A percentile compares a stretch with the other conserved stretches of the same genome.
These are phyloP conservation scores for Xanthorhoe spadicearia DNA, from an alignment of 2,888 invertebrate genomes.

Conservation along the genomic window DNA sequence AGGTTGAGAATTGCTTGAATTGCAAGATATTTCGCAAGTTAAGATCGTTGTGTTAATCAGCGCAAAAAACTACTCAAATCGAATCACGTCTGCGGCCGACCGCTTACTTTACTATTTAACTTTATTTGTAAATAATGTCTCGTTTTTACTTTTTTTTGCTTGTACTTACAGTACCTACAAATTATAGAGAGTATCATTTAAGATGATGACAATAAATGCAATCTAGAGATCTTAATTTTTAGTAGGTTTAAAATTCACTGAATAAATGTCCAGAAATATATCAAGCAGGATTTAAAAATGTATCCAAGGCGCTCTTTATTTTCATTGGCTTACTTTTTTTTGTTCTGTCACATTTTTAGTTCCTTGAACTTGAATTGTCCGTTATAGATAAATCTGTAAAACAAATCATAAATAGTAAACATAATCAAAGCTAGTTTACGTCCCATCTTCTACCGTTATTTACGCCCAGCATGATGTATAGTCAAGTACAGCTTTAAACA, in stretches of 20 bases:
- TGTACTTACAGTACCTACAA: not conserved
- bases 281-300: too few species aligned
- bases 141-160: not conserved
- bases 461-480: conserved; percentile 11
- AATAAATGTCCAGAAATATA: too few species aligned
- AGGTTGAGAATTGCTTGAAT: conserved; percentile 19
- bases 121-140: conserved; percentile 16
- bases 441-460: conserved; percentile 20
- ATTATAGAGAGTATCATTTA: too few species aligned
- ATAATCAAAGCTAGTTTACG: conserved; percentile 5
- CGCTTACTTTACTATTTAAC: conserved; percentile 34
- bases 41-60: conserved; percentile 38
- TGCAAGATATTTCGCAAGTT: conserved; percentile 32
- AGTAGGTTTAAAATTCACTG: too few species aligned
- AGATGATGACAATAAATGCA: too few species aligned
- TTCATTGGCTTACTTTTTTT: too few species aligned
- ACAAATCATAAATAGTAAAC: not conserved
- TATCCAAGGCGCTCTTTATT: too few species aligned
- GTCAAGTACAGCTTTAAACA: conserved; percentile 10
- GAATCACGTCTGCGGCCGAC: conserved; percentile 42
- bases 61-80: conserved; percentile 41
- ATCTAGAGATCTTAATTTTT: too few species aligned
- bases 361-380: not conserved
- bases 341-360: too few species aligned
- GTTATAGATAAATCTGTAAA: not conserved